Conservation (phyloP, 2,113 vertebrate species). For the Mellivora capensis region DNA sequence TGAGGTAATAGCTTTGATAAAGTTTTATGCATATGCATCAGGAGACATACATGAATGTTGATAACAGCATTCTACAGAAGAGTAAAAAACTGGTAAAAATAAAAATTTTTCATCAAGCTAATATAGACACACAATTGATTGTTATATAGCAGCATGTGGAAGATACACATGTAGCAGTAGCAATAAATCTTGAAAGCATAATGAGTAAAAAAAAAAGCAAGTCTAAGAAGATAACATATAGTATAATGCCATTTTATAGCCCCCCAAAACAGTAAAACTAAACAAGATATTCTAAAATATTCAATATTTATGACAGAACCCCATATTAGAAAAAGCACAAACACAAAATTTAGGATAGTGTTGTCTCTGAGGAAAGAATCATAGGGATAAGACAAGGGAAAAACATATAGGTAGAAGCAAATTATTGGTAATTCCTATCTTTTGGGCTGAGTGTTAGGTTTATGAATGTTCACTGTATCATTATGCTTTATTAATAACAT, state of each 20-base stretch:
- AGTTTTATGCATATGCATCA: background rate
- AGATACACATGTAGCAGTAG: background rate
- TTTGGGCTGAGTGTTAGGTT: background rate
- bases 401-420: background rate
- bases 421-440: background rate
- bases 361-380: background rate
- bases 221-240: background rate
- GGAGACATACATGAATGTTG: background rate
- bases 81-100: background rate
- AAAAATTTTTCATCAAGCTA: background rate
- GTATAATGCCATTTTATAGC: background rate
- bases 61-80: background rate
- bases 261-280: background rate
- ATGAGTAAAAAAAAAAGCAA: background rate
- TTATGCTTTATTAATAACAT: background rate
- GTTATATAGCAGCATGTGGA: background rate
- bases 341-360: background rate
- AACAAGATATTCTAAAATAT: background rate
- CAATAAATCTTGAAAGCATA: background rate
- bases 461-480: background rate
- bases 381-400: background rate
- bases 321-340: background rate
- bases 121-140: background rate
- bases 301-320: background rate
- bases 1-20: background rate